phyloP scores from a whole-genome alignment of 2,113 vertebrate species.

The Burhinus bistriatus region DNA sequence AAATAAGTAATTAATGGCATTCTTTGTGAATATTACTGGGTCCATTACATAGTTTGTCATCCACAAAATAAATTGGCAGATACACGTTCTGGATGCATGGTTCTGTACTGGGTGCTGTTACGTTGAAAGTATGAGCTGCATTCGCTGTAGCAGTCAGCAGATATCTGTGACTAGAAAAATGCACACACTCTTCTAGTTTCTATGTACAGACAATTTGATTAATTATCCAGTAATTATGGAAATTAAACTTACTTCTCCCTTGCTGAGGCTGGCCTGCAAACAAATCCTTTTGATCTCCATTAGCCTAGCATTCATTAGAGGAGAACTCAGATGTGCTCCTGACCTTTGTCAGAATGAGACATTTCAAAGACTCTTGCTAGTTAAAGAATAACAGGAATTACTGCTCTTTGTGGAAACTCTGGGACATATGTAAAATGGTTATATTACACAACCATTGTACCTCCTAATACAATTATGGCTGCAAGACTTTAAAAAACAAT shows the following conservation, averaged over 20 bases:
- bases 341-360: slow-evolving; percentile 11
- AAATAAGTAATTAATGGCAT: background rate
- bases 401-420: background rate
- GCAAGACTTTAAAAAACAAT: background rate
- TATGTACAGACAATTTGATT: background rate
- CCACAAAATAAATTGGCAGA: background rate
- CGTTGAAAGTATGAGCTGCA: background rate
- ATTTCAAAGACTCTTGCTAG: background rate
- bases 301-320: background rate
- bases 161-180: background rate
- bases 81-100: rapidly evolving
- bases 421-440: background rate
- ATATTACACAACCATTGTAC: background rate
- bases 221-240: slow-evolving; percentile 24
- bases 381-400: slow-evolving; percentile 52
- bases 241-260: background rate
- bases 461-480: background rate
- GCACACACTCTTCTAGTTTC: background rate
- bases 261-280: background rate
- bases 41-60: background rate
- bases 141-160: background rate
- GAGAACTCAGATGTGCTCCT: background rate
- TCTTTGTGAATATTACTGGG: background rate
- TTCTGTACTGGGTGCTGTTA: background rate
- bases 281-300: slow-evolving; percentile 18